These are phyloP conservation scores for Strix uralensis DNA, from an alignment of 2,113 vertebrate genomes.

Conservation along the genomic window DNA sequence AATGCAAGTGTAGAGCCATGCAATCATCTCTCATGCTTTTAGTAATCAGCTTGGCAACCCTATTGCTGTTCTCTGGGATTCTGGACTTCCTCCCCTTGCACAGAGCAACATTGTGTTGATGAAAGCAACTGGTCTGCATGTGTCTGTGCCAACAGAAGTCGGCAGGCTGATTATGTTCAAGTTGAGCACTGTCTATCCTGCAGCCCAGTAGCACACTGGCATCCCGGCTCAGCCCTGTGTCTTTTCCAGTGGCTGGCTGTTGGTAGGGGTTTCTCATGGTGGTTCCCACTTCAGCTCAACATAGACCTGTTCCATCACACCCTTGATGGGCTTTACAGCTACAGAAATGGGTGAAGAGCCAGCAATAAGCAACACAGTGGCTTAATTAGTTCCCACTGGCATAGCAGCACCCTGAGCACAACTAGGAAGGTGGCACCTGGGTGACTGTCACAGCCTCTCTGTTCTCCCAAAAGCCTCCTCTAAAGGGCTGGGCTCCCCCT, in stretches of 20 bases:
- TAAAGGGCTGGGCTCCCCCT: background rate
- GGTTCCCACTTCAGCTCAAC: background rate
- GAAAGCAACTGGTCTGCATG: background rate
- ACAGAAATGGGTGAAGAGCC: background rate
- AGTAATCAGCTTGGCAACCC: background rate
- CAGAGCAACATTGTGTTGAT: background rate
- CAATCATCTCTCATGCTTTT: background rate
- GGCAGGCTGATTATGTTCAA: background rate
- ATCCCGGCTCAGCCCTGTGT: fast-evolving
- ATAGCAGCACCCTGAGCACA: background rate
- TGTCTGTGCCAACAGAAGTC: background rate
- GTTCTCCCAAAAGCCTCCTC: background rate
- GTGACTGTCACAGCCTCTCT: background rate
- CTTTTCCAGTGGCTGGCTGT: background rate
- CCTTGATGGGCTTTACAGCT: background rate
- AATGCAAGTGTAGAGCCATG: fast-evolving
- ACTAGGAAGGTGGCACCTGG: background rate
- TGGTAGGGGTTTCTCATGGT: background rate
- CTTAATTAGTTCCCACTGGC: background rate
- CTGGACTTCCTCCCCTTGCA: background rate
- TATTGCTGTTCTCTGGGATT: background rate
- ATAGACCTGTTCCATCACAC: background rate
- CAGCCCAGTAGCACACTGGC: background rate
- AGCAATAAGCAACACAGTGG: background rate
- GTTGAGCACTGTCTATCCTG: background rate